A percentile compares a stretch with the other conserved stretches of the same genome.
phyloP scores from a whole-genome alignment of 1,140 invertebrate genomes.

The Aphidius gifuensis region DNA sequence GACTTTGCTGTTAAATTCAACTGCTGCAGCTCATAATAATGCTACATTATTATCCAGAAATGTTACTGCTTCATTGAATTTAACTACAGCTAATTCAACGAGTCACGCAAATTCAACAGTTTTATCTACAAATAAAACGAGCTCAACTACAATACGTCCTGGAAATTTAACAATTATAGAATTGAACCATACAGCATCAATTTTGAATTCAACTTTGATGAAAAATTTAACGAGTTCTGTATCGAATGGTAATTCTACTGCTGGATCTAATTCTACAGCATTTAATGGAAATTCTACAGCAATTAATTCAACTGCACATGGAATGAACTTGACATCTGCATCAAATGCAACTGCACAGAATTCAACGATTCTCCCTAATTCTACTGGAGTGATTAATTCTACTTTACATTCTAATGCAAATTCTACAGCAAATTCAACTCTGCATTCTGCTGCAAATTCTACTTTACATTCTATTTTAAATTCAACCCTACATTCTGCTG shows the following conservation, averaged over 20 bases:
- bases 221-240: too few species aligned
- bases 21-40: too few species aligned
- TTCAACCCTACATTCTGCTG: neutral
- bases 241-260: too few species aligned
- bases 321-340: too few species aligned
- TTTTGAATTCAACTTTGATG: too few species aligned
- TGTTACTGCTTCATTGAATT: neutral
- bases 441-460: neutral
- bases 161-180: too few species aligned
- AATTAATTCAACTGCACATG: too few species aligned
- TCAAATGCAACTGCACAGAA: neutral
- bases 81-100: neutral
- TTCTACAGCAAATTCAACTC: neutral
- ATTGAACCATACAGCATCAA: too few species aligned
- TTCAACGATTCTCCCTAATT: neutral
- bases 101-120: neutral
- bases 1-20: too few species aligned
- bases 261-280: too few species aligned
- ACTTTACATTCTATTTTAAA: neutral
- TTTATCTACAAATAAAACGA: neutral
- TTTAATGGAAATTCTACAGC: too few species aligned
- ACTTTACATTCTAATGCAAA: too few species aligned
- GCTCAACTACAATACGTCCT: neutral
- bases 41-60: neutral
- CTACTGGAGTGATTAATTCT: neutral